Percentiles rank a stretch among this genome's conserved stretches.
phyloP scores from a whole-genome alignment of 2,888 invertebrate genomes.

The Osmoderma eremita region DNA sequence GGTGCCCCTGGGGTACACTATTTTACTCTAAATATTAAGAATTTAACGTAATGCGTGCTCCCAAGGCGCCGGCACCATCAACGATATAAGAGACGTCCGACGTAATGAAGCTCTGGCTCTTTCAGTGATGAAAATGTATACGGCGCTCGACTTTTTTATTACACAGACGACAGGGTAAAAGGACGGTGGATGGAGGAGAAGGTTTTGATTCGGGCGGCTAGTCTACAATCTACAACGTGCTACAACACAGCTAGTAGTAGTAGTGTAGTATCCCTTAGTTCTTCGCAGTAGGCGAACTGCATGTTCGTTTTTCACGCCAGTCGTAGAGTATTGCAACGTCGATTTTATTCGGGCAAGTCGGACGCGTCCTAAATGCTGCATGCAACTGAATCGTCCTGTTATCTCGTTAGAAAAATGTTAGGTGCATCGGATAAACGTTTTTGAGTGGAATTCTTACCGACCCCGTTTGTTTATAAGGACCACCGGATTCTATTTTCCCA shows the following conservation, averaged over 20 bases:
- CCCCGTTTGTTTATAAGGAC: not conserved
- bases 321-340: conserved; percentile 10
- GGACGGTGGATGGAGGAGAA: conserved; percentile 1
- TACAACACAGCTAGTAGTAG: conserved; percentile 5
- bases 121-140: conserved; percentile 44
- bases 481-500: conserved; percentile 1
- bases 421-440: not conserved
- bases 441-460: conserved; percentile 1
- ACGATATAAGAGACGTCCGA: conserved; percentile 50
- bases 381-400: no score
- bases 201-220: conserved; percentile 17
- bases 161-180: conserved; percentile 25
- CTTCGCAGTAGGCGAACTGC: conserved; percentile 21
- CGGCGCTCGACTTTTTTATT: conserved; percentile 14
- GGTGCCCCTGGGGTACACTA: not conserved
- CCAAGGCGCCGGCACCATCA: conserved; percentile 46
- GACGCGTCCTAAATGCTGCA: conserved; percentile 18
- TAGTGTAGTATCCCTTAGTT: conserved; percentile 30
- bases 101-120: conserved; percentile 45
- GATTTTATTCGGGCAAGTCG: conserved; percentile 11
- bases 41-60: conserved; percentile 29
- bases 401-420: conserved; percentile 16
- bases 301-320: not conserved
- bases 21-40: conserved; percentile 26
- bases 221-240: conserved; percentile 6